These are phyloP conservation scores for Anoplophora glabripennis DNA, from an alignment of 1,140 invertebrate genomes.

Conservation along the genomic window DNA sequence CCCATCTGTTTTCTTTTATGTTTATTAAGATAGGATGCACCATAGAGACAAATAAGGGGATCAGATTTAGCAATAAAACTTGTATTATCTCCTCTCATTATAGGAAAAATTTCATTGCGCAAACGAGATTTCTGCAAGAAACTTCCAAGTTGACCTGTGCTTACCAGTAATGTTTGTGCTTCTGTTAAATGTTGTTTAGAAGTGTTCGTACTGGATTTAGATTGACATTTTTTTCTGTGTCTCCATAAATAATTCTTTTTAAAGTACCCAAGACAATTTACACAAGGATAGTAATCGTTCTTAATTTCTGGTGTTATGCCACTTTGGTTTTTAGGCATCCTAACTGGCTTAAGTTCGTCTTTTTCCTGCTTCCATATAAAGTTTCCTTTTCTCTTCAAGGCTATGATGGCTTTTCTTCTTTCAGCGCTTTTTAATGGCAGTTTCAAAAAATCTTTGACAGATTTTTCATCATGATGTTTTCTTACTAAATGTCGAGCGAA, in stretches of 20 bases:
- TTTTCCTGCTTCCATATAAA: constrained; percentile 27
- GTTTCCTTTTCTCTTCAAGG: no score
- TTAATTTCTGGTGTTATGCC: background rate
- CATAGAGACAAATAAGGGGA: constrained; percentile 25
- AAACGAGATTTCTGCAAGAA: constrained; percentile 13
- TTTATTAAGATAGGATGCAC: constrained; percentile 21
- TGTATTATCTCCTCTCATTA: constrained; percentile 25
- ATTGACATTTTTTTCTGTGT: constrained; percentile 23
- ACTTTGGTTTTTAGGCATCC: no score
- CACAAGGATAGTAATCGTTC: constrained; percentile 21
- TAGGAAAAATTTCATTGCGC: constrained; percentile 23
- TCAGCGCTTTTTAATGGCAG: no score
- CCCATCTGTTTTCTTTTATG: constrained; percentile 29
- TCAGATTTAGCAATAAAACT: constrained; percentile 25
- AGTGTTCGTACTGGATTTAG: background rate
- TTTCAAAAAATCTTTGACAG: no score
- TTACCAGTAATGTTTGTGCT: constrained; percentile 16
- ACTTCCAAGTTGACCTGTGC: constrained; percentile 10
- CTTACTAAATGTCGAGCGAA: no score
- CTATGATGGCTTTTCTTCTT: no score
- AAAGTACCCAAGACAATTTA: constrained; percentile 20
- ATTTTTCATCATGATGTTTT: no score
- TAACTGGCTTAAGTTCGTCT: constrained; percentile 20
- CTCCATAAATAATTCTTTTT: constrained; percentile 19
- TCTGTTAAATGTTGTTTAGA: constrained; percentile 9